A percentile compares a stretch with the other conserved stretches of the same genome.
Conservation (phyloP, 2,113 vertebrate genomes). For the Sylvilagus bachmani region DNA sequence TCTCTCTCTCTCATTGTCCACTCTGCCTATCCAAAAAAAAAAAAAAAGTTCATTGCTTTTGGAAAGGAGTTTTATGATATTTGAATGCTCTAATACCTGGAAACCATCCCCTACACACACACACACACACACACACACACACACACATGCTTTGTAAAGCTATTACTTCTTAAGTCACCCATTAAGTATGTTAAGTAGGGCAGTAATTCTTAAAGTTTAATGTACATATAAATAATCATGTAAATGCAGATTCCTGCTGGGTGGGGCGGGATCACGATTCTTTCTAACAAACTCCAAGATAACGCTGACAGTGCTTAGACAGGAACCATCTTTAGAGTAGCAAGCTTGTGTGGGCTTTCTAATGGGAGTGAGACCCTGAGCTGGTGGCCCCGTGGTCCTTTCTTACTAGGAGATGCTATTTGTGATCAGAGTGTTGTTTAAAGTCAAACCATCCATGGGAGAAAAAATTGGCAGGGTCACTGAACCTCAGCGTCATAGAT, state of each 20-base stretch:
- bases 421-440: slow-evolving; percentile 1
- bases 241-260: neutral
- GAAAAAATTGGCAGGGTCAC: neutral
- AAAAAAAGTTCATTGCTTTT: neutral
- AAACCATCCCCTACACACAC: neutral
- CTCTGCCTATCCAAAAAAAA: no score
- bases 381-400: neutral
- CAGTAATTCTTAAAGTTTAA: slow-evolving; percentile 17
- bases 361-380: neutral
- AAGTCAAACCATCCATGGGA: neutral
- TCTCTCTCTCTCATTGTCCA: no score
- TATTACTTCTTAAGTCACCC: neutral
- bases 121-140: neutral
- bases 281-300: slow-evolving; percentile 4
- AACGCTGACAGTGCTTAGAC: neutral
- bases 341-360: neutral
- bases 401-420: neutral
- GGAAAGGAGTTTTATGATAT: slow-evolving; percentile 3
- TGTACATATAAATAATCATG: neutral
- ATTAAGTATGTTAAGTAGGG: neutral
- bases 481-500: neutral
- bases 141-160: neutral
- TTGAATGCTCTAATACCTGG: neutral
- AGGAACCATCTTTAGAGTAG: neutral
- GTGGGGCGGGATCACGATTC: neutral